Evolutionary conservation across 2,113 vertebrate genomes (phyloP), one percentile per base, ranked within the genome.

Genomic region (Lathamus discolor): DNA sequence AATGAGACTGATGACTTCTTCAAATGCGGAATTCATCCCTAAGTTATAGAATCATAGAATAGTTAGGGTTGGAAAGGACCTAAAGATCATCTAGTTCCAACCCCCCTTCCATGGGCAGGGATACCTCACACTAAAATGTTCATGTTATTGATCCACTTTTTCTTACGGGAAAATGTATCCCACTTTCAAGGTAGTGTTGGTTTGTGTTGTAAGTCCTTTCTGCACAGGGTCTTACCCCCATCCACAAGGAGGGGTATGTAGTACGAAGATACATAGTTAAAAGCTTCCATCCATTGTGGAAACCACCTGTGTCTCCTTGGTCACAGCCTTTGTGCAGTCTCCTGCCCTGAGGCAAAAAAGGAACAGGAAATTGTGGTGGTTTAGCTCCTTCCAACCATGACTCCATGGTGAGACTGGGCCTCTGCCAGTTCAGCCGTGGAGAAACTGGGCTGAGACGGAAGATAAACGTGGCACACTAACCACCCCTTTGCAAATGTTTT

Each of bases 211-310:
- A 39, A 79, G 33, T 31, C 20, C 43, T 55, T 83, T 15, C 48
- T 68, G 41, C 13, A 5, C 19, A 44, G 24, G 33, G 35, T 51
- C n/a, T 54, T 72, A 7, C 17, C 28, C 24, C 10, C 3, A 2
- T 10, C 6, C 33, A 63, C 28, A 28, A 31, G 27, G 18, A 69
- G 16, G 11, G 11, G 27, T 35, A 55, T 22, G 5, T 9, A 28
- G 24, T 81, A 41, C 0, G 0, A 28, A 85, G 33, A 46, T 33
- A 57, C 0, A 2, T 5, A 85, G 25, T 15, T 77, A 22, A 41
- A 41, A 61, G 46, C 23, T 52, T 75, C 24, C 17, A 28, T 19
- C 25, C 31, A 27, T 13, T 13, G 22, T 1, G 1, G 31, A 61
- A 46, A 67, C 19, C 70, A 77, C 16, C 23, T 17, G 31, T 61